Percentiles rank a stretch among this genome's conserved stretches.
These are phyloP conservation scores for Temnopleurus reevesii DNA, from an alignment of 53 echinoderm and acorn worm genomes.

Conservation along the genomic window DNA sequence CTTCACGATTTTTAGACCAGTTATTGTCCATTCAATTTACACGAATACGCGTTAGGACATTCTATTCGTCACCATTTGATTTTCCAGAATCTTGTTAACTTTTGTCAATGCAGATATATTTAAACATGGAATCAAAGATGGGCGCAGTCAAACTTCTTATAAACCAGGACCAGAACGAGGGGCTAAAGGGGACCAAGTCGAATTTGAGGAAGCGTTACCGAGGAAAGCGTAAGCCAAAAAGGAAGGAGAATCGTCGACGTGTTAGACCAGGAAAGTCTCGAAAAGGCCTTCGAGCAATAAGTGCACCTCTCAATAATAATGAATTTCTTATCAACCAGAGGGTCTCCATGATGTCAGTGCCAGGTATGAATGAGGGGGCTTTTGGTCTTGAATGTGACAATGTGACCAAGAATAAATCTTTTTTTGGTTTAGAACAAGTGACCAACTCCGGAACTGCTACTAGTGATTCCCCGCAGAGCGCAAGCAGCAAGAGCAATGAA, in stretches of 20 bases:
- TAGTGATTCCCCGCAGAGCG: not conserved
- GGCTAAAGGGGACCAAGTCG: not conserved
- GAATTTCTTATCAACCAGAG: constrained; percentile 70
- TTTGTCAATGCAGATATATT: not conserved
- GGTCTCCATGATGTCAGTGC: not conserved
- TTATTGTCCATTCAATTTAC: too few species aligned
- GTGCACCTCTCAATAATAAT: constrained; percentile 75
- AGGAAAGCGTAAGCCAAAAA: constrained; percentile 21
- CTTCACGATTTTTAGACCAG: too few species aligned
- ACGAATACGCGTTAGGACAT: too few species aligned
- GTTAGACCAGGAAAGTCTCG: constrained; percentile 48
- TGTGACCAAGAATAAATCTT: not conserved
- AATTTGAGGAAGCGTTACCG: constrained; percentile 21
- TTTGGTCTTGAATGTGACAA: not conserved
- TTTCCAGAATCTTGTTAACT: not conserved
- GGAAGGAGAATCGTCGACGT: constrained; percentile 38
- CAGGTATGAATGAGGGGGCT: too few species aligned
- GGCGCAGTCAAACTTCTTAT: not conserved
- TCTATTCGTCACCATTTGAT: too few species aligned
- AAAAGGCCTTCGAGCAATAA: not conserved
- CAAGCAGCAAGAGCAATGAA: not conserved
- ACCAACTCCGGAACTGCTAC: not conserved
- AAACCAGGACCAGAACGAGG: not conserved
- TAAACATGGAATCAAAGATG: not conserved
- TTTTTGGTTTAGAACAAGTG: not conserved